Evolutionary conservation across 2,113 vertebrate genomes (phyloP), one percentile per base, ranked within the genome.

Genomic region (Geococcyx californianus): DNA sequence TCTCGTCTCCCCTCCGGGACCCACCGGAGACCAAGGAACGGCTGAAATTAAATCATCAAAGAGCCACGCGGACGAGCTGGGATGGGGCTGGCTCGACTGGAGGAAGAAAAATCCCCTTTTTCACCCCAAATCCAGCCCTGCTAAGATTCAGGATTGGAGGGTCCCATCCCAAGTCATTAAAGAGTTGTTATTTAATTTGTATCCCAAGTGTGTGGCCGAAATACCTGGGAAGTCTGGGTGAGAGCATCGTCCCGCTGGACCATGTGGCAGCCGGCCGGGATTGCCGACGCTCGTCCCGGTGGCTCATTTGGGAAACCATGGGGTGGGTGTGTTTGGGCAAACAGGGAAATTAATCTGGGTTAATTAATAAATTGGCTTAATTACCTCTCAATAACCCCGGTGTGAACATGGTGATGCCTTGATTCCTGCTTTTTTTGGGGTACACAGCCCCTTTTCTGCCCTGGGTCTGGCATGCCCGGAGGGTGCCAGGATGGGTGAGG

Each of bases 331-430:
- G 49, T 69, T 56, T 78, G 70, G 83, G 92, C 84, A 92, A 95
- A 90, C 45, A 74, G 83, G 67, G 86, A 78, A 95, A 91, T 95
- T 94, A 94, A 94, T 91, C 93, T 78, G 2, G 0, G 72, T 85
- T 92, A 87, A 96, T 93, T 87, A 93, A 66, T 47, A 60, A 92
- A 93, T 96, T 93, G 78, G 89, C 69, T 95, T 82, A 25, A 26
- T 88, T 79, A 79, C 72, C 80, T 85, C 67, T 38, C 1, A 14
- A 40, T 92, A 90, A 92, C 88, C 91, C 70, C 5, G 0, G 52
- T 9, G 40, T 6, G 24, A 88, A 62, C 24, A n/a, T n/a, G n/a
- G n/a, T n/a, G n/a, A 1, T 52, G 26, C 59, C n/a, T 75, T 4
- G 16, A 49, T 78, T 87, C 63, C 21, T 5, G 18, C 10, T 2